Evolutionary conservation across 2,797 vertebrate species (phyloP), one percentile per base, ranked within the genome.

Genomic region (Cirrhinus molitorella): DNA sequence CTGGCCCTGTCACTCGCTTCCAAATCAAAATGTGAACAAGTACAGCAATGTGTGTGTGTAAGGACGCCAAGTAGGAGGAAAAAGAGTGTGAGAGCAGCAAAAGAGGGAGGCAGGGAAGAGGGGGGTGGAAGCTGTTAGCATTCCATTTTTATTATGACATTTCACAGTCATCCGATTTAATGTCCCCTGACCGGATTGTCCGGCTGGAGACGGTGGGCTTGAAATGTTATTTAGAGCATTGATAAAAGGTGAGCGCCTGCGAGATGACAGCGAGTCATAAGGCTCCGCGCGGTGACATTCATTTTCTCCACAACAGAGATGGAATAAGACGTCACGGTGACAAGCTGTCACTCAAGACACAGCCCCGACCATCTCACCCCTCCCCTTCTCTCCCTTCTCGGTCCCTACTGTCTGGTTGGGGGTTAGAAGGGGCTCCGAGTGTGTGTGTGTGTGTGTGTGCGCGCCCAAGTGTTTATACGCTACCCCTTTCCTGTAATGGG

Each of bases 301-400:
- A 93, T 94, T 92, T 97, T 96, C 96, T 96, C 95, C 96, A 94
- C 96, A 97, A 97, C 96, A 96, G 96, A 97, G 96, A 96, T 97
- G 95, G 96, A 98, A 97, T 97, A 96, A 97, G 96, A 99, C 94
- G 96, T 98, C 97, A 98, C 91, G 91, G 94, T 98, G 98, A 99
- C 97, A 97, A 96, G 96, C 96, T 97, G 97, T 98, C 98, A 99
- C 95, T 99, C 97, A 97, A 94, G 86, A 80, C 93, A 92, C 88
- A 90, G 92, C 87, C 79, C 91, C 88, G 87, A n/a, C 90, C 88
- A 89, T 89, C 87, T 91, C 86, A 91, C 92, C 89, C 83, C 74
- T 45, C 94, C 93, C 93, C 93, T 96, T 94, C 91, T 94, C 95
- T 94, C 94, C 61, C 40, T 77, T 31, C 75, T 88, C 43, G 61